phyloP scores from a whole-genome alignment of 2,797 vertebrate genomes.

The Cossypha dichroa region DNA sequence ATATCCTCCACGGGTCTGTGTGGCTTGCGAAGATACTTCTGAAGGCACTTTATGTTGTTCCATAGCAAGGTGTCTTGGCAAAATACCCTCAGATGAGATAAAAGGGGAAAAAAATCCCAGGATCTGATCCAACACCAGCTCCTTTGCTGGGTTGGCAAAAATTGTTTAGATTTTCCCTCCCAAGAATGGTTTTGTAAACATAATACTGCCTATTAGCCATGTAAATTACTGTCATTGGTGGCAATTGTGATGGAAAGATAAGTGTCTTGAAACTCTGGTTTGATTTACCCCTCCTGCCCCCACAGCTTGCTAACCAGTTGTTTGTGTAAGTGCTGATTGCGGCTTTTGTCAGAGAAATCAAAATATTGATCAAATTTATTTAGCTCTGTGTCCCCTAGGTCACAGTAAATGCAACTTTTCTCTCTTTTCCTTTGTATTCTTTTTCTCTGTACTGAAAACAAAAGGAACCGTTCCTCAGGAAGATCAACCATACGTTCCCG shows the following conservation, averaged over 20 bases:
- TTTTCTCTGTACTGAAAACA: neutral
- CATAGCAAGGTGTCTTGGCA: neutral
- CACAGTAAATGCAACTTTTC: neutral
- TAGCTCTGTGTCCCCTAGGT: slow-evolving; percentile 17
- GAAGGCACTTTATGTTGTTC: neutral
- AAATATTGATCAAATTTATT: slow-evolving; percentile 41
- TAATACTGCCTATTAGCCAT: slow-evolving; percentile 37
- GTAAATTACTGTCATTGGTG: slow-evolving; percentile 52
- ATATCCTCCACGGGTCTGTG: neutral
- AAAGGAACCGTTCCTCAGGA: neutral
- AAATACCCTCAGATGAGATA: neutral
- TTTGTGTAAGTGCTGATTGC: slow-evolving; percentile 19
- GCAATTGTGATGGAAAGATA: slow-evolving; percentile 28
- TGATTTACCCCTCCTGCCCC: neutral
- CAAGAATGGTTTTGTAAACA: slow-evolving; percentile 38
- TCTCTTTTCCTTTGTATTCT: neutral
- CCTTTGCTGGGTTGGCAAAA: slow-evolving; percentile 13
- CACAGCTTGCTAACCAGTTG: slow-evolving; percentile 7
- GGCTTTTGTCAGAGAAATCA: slow-evolving; percentile 36
- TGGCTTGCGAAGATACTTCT: neutral
- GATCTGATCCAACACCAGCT: neutral
- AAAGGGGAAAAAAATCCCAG: neutral
- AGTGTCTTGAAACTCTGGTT: slow-evolving; percentile 12
- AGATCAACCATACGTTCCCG: neutral
- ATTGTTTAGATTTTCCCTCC: neutral